A percentile compares a stretch with the other conserved stretches of the same genome.
phyloP scores from a whole-genome alignment of 1,140 invertebrate species.

The Listronotus oregonensis region DNA sequence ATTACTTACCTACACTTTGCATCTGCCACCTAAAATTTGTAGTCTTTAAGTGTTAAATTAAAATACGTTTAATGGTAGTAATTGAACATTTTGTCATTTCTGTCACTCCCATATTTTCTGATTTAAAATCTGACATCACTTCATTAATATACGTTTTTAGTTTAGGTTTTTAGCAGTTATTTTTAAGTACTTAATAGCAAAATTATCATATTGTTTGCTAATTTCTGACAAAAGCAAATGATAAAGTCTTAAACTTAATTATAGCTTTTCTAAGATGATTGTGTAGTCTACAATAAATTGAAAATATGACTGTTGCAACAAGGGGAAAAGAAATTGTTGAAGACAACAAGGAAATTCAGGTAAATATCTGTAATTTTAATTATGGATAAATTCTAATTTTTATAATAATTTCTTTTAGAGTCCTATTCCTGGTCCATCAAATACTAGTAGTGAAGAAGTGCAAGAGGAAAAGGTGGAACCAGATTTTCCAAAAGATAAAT shows the following conservation, averaged over 20 bases:
- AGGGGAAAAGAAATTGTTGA: constrained; percentile 65
- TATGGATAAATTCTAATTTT: not conserved
- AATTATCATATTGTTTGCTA: constrained; percentile 20
- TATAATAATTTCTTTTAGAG: constrained; percentile 8
- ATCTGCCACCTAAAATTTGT: not conserved
- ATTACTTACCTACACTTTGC: constrained; percentile 8
- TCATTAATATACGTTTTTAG: constrained; percentile 23
- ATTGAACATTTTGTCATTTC: constrained; percentile 37
- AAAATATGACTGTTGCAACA: constrained; percentile 66
- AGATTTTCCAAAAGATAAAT: constrained; percentile 84
- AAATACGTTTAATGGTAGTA: constrained; percentile 14
- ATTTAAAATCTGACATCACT: constrained; percentile 47
- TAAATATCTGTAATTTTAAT: constrained; percentile 33
- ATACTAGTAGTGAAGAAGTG: constrained; percentile 56
- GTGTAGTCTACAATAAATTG: constrained; percentile 39
- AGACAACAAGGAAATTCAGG: constrained; percentile 64
- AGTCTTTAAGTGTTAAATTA: constrained; percentile 13
- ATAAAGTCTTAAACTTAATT: not conserved
- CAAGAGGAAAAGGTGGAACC: constrained; percentile 63
- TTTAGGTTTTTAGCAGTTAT: constrained; percentile 12
- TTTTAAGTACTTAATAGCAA: not conserved
- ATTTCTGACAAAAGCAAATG: constrained; percentile 20
- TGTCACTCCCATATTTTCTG: constrained; percentile 54
- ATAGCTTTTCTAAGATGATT: constrained; percentile 41
- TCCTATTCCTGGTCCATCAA: constrained; percentile 55